These are phyloP conservation scores for Trichacis sp. DNA, from an alignment of 2,888 invertebrate genomes.

Conservation along the genomic window DNA sequence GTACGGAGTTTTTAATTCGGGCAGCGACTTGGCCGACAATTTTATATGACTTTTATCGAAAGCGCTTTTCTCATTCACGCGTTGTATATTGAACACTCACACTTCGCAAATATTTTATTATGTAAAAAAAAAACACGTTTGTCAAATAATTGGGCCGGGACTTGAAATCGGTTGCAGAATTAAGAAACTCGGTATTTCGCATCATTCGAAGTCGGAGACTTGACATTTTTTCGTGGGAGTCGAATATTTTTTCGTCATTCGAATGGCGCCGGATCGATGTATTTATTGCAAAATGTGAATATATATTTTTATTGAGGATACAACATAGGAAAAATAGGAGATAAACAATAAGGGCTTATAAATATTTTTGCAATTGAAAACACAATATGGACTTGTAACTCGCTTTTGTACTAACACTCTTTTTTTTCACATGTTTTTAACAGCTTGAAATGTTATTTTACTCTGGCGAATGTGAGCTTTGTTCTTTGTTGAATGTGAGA, in stretches of 20 bases:
- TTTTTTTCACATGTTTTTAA: slow-evolving; percentile 11
- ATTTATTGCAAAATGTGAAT: background rate
- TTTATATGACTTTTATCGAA: slow-evolving; percentile 63
- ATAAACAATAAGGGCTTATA: background rate
- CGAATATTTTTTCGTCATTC: no score
- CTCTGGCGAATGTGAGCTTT: background rate
- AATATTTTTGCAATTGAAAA: slow-evolving; percentile 13
- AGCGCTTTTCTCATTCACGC: slow-evolving; percentile 53
- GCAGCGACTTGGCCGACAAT: slow-evolving; percentile 58
- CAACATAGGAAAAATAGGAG: background rate
- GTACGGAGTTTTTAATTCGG: slow-evolving; percentile 54
- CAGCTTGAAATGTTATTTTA: background rate
- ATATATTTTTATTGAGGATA: background rate
- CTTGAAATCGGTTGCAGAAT: slow-evolving; percentile 32
- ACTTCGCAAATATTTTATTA: no score
- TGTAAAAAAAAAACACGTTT: no score
- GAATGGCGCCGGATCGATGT: background rate
- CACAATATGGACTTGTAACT: slow-evolving; percentile 7
- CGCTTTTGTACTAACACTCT: slow-evolving; percentile 19
- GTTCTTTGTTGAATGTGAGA: background rate
- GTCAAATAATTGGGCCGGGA: slow-evolving; percentile 16
- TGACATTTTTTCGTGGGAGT: no score
- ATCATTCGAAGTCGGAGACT: no score
- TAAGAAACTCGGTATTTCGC: background rate
- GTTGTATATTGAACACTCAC: no score